phyloP scores from a whole-genome alignment of 2,113 vertebrate genomes.

The Strix uralensis region DNA sequence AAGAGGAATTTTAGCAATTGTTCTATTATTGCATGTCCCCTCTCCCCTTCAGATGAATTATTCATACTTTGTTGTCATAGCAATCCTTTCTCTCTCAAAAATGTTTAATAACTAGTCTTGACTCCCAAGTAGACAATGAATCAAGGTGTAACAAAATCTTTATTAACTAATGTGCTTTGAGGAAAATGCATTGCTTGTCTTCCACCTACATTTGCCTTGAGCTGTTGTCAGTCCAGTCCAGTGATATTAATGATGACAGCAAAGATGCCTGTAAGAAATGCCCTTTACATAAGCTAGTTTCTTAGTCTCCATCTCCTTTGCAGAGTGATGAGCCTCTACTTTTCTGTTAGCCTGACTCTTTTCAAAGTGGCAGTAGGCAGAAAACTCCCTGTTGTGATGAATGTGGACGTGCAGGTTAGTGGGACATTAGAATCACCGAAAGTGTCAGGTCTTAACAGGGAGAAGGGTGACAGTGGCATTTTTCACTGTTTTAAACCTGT shows the following conservation, averaged over 20 bases:
- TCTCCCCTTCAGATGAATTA: slow-evolving; percentile 62
- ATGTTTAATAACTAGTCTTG: slow-evolving; percentile 69
- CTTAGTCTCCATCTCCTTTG: background rate
- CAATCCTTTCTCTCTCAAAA: slow-evolving; percentile 53
- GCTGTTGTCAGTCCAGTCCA: background rate
- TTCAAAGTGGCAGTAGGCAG: background rate
- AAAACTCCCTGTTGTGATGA: accelerated
- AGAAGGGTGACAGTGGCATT: background rate
- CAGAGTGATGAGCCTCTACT: background rate
- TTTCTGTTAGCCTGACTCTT: background rate
- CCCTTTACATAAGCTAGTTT: background rate
- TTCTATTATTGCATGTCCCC: slow-evolving; percentile 37
- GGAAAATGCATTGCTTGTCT: background rate
- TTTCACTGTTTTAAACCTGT: background rate
- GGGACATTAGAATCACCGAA: background rate
- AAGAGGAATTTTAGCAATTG: slow-evolving; percentile 63
- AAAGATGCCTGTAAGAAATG: background rate
- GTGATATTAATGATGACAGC: background rate
- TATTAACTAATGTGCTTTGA: slow-evolving; percentile 33
- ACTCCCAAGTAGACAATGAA: slow-evolving; percentile 41
- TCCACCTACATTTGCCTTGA: background rate
- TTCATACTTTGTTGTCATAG: slow-evolving; percentile 69
- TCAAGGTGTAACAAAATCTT: slow-evolving; percentile 45
- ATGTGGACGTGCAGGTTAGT: background rate
- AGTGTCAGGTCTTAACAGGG: background rate